A percentile compares a stretch with the other conserved stretches of the same genome.
phyloP scores from a whole-genome alignment of 2,888 invertebrate genomes.

The Agrochola lota region DNA sequence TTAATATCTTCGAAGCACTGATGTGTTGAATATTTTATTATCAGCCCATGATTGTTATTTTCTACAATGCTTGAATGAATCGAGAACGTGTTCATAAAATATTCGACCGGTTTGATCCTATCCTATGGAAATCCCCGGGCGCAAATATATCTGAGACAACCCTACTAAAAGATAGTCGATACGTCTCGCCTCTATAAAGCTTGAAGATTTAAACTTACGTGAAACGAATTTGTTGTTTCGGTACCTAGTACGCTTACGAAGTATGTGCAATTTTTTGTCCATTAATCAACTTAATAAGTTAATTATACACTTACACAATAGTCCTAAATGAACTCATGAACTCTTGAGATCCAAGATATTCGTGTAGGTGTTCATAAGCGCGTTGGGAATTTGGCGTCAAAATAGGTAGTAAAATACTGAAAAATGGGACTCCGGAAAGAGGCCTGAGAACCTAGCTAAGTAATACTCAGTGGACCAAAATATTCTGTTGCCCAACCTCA shows the following conservation, averaged over 20 bases:
- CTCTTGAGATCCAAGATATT: conserved; percentile 1
- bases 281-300: background rate
- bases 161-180: conserved; percentile 38
- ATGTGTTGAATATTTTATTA: conserved; percentile 5
- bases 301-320: background rate
- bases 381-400: background rate
- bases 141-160: conserved; percentile 19
- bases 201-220: conserved; percentile 32
- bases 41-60: conserved; percentile 7
- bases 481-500: background rate
- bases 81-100: background rate
- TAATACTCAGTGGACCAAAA: conserved; percentile 10
- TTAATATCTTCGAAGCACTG: conserved; percentile 24
- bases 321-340: background rate
- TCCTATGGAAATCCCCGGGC: background rate
- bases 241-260: background rate
- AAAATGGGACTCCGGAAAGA: background rate
- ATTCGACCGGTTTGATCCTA: background rate
- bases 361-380: background rate
- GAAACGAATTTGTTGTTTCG: conserved; percentile 22
- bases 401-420: background rate
- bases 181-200: conserved; percentile 44
- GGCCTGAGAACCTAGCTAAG: background rate
- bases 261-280: background rate
- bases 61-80: background rate